phyloP scores from a whole-genome alignment of 2,888 invertebrate genomes.

The Synanthedon tipuliformis region DNA sequence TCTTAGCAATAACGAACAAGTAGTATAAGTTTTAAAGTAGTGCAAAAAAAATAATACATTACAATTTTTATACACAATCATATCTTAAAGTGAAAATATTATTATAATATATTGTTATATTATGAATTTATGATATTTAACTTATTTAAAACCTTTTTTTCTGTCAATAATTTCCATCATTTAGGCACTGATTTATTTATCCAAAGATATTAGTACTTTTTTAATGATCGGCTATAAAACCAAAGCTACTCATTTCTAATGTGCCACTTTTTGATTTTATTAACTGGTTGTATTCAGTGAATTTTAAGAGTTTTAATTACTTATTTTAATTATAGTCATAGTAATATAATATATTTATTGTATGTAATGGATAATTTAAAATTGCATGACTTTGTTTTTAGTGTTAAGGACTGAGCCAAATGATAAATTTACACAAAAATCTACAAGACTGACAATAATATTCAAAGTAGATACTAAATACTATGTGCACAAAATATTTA shows the following conservation, averaged over 20 bases:
- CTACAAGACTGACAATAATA: conserved; percentile 70
- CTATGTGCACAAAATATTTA: conserved; percentile 55
- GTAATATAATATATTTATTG: conserved; percentile 59
- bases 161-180: background rate
- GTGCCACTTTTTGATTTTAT: conserved; percentile 55
- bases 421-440: conserved; percentile 53
- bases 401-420: conserved; percentile 59
- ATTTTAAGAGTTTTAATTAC: conserved; percentile 35
- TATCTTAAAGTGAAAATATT: no score
- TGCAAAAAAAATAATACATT: background rate
- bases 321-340: conserved; percentile 43
- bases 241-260: conserved; percentile 48
- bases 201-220: conserved; percentile 25
- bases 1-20: conserved; percentile 42
- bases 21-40: background rate
- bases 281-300: conserved; percentile 41
- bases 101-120: no score
- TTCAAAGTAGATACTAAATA: conserved; percentile 64
- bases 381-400: conserved; percentile 60
- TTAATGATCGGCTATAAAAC: conserved; percentile 51
- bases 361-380: conserved; percentile 52
- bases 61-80: background rate
- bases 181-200: conserved; percentile 1
- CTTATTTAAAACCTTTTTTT: no score
- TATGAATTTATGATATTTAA: no score